phyloP scores from a whole-genome alignment of 2,113 vertebrate species.

The Peucedramus taeniatus region DNA sequence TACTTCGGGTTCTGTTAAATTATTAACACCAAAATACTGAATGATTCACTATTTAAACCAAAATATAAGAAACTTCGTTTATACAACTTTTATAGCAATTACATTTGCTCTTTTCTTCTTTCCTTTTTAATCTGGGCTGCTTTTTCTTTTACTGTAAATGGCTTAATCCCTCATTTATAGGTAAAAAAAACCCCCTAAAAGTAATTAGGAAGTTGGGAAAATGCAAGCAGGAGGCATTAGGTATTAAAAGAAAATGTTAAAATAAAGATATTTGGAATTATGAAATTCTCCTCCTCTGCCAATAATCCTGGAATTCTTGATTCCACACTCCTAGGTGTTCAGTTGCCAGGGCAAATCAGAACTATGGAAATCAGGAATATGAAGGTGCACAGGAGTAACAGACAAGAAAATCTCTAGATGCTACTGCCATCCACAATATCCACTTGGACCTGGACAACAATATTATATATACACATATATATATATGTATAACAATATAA shows the following conservation, averaged over 20 bases:
- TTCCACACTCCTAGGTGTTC: background rate
- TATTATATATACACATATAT: background rate
- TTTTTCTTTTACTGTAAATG: background rate
- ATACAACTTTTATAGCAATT: constrained; percentile 18
- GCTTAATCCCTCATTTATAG: background rate
- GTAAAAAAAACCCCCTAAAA: background rate
- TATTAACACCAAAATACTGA: constrained; percentile 65
- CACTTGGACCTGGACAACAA: background rate
- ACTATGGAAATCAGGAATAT: background rate
- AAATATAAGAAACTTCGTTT: constrained; percentile 40
- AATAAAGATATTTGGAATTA: background rate
- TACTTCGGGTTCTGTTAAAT: constrained; percentile 63
- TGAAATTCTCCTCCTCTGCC: background rate
- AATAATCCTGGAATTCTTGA: background rate
- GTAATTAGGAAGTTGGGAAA: background rate
- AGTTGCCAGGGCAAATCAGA: background rate
- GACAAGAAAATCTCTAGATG: background rate
- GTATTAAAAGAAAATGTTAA: background rate
- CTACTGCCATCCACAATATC: background rate
- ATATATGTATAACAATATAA: background rate
- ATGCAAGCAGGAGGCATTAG: background rate
- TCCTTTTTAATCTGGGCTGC: background rate
- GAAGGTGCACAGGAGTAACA: accelerated
- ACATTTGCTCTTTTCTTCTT: background rate
- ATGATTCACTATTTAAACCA: constrained; percentile 65